phyloP scores from a whole-genome alignment of 2,888 invertebrate genomes.

The Drosophila mimetica region DNA sequence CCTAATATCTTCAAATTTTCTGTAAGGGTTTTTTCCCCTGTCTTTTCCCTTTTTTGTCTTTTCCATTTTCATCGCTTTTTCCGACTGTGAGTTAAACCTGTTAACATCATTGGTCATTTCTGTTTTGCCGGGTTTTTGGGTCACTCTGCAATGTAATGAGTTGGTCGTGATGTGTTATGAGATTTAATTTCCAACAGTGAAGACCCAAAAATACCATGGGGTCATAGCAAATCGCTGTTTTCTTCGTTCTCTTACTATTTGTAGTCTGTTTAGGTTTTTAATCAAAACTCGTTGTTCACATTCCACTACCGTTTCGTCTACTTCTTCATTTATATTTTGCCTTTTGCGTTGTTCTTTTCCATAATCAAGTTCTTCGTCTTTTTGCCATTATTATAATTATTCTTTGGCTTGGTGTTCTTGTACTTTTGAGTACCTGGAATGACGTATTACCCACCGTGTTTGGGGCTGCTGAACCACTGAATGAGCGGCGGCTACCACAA shows the following conservation, averaged over 20 bases:
- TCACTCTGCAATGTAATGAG: slow-evolving; percentile 64
- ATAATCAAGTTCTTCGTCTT: slow-evolving; percentile 12
- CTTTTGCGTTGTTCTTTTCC: slow-evolving; percentile 8
- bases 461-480: slow-evolving; percentile 4
- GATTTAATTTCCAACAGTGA: slow-evolving; percentile 62
- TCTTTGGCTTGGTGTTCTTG: slow-evolving; percentile 29
- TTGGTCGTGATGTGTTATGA: slow-evolving; percentile 78
- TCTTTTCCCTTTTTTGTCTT: not conserved
- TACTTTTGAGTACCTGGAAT: slow-evolving; percentile 32
- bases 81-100: slow-evolving; percentile 22
- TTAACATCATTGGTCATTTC: slow-evolving; percentile 31
- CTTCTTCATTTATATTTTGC: slow-evolving; percentile 18
- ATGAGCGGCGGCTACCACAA: slow-evolving; percentile 36
- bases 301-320: slow-evolving; percentile 24
- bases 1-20: not conserved
- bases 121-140: slow-evolving; percentile 58
- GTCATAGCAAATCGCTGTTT: slow-evolving; percentile 16
- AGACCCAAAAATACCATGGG: slow-evolving; percentile 47
- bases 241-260: slow-evolving; percentile 10
- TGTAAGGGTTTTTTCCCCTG: not conserved
- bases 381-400: slow-evolving; percentile 36
- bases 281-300: slow-evolving; percentile 61
- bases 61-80: slow-evolving; percentile 4
- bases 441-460: slow-evolving; percentile 35
- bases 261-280: slow-evolving; percentile 21